Percentiles rank a stretch among this genome's conserved stretches.
Conservation (phyloP, 2,888 invertebrate genomes). For the Coelogynopora nodosa region DNA sequence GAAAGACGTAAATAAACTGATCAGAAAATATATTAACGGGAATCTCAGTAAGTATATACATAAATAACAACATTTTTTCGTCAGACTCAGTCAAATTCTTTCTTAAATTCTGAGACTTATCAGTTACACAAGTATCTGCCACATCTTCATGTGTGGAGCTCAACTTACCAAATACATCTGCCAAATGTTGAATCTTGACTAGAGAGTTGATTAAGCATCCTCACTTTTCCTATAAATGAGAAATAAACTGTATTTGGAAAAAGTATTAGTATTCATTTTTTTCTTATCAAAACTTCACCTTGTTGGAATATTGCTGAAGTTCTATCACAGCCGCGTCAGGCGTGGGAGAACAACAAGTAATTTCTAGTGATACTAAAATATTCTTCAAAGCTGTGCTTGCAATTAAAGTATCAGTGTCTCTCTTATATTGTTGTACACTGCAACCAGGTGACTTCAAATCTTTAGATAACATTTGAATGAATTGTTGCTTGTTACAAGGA, state of each 20-base stretch:
- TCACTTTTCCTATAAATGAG: background rate
- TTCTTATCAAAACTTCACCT: no score
- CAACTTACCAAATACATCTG: background rate
- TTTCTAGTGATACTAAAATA: slow-evolving; percentile 30
- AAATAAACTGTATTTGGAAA: background rate
- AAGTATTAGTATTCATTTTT: no score
- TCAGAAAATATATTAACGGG: background rate
- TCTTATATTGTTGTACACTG: background rate
- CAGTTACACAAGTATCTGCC: background rate
- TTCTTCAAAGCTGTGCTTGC: background rate
- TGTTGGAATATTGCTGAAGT: background rate
- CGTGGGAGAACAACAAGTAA: background rate
- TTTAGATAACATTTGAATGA: slow-evolving; percentile 1
- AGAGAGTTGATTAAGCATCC: background rate
- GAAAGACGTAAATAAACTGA: background rate
- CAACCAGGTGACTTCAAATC: background rate
- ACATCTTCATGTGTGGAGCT: slow-evolving; percentile 5
- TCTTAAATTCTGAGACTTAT: background rate
- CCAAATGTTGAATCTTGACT: background rate
- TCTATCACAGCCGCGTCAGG: background rate
- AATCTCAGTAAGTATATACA: background rate
- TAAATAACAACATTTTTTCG: slow-evolving; percentile 14
- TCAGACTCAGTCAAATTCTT: background rate
- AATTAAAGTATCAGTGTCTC: background rate
- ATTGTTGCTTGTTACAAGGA: background rate